Evolutionary conservation across 2,797 vertebrate genomes (phyloP).

Genomic region (Neosalanx taihuensis): DNA sequence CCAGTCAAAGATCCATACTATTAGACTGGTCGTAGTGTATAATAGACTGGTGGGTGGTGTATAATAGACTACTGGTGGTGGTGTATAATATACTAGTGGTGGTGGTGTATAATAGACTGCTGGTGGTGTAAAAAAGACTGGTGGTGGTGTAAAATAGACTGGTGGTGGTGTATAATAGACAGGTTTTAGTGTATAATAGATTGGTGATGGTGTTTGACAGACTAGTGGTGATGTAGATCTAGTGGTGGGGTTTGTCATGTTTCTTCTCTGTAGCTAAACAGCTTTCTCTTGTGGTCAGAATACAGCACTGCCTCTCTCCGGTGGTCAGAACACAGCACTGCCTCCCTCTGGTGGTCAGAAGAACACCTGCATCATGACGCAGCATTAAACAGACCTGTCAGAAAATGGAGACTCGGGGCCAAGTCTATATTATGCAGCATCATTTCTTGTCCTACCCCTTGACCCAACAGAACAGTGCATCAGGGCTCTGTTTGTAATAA

Average conservation of each 20-base stretch:
- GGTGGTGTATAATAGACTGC: too few relatives aligned
- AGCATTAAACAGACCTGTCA: slow-evolving; percentile 30
- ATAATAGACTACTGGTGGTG: too few relatives aligned
- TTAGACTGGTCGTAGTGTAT: too few relatives aligned
- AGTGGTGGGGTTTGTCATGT: not conserved
- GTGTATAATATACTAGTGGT: too few relatives aligned
- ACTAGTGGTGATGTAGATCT: not conserved
- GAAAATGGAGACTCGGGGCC: slow-evolving; percentile 14
- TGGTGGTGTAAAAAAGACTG: too few relatives aligned
- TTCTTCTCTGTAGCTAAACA: not conserved
- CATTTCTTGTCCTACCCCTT: not conserved
- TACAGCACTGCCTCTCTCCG: not conserved
- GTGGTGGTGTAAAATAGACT: too few relatives aligned
- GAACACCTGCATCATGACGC: slow-evolving; percentile 50
- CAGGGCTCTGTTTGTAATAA: not conserved
- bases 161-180: too few relatives aligned
- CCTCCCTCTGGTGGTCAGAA: slow-evolving; percentile 47
- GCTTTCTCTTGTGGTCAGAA: not conserved
- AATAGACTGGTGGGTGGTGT: too few relatives aligned
- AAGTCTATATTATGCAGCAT: not conserved
- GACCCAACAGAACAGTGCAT: not conserved
- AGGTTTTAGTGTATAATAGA: too few relatives aligned
- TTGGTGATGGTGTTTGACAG: too few relatives aligned
- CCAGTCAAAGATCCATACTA: not conserved
- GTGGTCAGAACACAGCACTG: too few relatives aligned